phyloP scores from a whole-genome alignment of 2,797 vertebrate genomes.

The Halcyon smyrnensis region DNA sequence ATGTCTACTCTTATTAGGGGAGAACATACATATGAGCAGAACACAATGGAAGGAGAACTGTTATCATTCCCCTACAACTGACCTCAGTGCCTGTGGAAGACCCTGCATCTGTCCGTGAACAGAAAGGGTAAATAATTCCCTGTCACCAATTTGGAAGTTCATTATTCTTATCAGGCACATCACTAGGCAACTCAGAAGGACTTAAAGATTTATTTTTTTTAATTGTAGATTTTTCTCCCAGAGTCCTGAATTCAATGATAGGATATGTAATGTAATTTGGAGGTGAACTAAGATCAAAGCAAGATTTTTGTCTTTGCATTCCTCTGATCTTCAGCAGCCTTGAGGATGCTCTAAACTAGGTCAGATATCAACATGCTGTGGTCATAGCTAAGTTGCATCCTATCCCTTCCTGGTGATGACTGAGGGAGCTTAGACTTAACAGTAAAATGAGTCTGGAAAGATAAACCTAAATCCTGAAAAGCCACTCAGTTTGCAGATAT shows the following conservation, averaged over 20 bases:
- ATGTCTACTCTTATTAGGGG: background rate
- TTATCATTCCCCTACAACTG: fast-evolving
- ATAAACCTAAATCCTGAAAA: background rate
- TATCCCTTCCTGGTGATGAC: background rate
- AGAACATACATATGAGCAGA: background rate
- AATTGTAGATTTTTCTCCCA: background rate
- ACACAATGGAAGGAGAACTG: background rate
- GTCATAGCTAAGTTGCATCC: background rate
- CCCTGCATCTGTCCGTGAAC: background rate
- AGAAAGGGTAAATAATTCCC: background rate
- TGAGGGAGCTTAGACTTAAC: background rate
- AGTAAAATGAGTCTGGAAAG: background rate
- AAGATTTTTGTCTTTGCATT: conserved; percentile 20
- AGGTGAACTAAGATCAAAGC: conserved; percentile 1
- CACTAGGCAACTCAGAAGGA: background rate
- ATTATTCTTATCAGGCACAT: background rate
- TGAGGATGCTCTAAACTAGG: background rate
- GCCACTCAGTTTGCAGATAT: background rate
- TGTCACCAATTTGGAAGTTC: background rate
- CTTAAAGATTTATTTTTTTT: background rate
- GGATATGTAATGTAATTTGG: background rate
- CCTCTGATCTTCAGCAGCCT: conserved; percentile 2
- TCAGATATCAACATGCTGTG: background rate
- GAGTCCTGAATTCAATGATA: background rate
- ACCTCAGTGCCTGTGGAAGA: background rate